phyloP scores from a whole-genome alignment of 1,140 invertebrate genomes.

The Caenorhabditis inopinata region DNA sequence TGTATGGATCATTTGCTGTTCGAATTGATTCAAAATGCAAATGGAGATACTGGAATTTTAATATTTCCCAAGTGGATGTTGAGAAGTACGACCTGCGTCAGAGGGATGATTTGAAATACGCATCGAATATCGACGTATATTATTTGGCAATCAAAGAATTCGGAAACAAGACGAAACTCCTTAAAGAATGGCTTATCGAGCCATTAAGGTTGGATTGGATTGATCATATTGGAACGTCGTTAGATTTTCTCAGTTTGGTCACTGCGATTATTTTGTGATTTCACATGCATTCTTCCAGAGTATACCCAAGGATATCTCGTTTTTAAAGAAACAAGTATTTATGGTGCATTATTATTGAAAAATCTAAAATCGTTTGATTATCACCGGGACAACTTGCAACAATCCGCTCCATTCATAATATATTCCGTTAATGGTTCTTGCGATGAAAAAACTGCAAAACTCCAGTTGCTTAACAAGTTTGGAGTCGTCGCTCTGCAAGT shows the following conservation, averaged over 20 bases:
- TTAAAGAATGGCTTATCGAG: neutral
- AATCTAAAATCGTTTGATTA: neutral
- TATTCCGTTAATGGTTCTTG: neutral
- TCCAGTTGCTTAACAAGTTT: neutral
- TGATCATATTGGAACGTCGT: neutral
- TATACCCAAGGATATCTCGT: neutral
- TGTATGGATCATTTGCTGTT: neutral
- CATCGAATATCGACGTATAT: neutral
- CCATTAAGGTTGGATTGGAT: neutral
- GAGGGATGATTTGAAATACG: neutral
- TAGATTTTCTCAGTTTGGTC: neutral
- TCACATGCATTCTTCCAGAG: no score
- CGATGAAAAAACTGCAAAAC: neutral
- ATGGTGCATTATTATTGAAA: neutral
- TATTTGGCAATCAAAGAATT: neutral
- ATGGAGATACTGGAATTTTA: conserved; percentile 17
- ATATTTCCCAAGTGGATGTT: neutral
- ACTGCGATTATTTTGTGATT: no score
- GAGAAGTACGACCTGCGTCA: neutral
- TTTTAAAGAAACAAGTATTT: neutral
- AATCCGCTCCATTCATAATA: neutral
- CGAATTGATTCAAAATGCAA: neutral
- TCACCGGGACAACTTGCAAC: neutral
- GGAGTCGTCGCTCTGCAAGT: neutral
- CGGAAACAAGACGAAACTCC: no score